Conservation (phyloP, 1,140 invertebrate species). For the Triops cancriformis region DNA sequence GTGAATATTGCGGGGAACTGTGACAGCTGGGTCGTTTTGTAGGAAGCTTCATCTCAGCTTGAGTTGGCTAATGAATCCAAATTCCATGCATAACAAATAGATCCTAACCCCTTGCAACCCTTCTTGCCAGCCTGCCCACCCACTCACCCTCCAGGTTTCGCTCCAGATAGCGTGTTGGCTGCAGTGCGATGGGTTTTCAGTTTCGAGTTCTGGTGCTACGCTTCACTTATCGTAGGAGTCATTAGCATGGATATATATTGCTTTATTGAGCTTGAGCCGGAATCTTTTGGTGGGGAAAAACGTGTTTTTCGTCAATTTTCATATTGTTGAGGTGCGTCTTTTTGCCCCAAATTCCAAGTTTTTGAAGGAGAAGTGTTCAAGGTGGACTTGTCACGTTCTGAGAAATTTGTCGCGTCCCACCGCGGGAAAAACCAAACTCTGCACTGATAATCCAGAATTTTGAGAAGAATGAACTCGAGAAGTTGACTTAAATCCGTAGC, state of each 20-base stretch:
- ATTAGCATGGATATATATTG: not conserved
- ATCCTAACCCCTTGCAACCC: too few species aligned
- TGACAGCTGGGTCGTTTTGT: too few species aligned
- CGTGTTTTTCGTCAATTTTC: not conserved
- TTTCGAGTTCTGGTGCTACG: not conserved
- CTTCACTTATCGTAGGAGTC: not conserved
- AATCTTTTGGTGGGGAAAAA: not conserved
- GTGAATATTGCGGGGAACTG: too few species aligned
- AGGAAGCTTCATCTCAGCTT: not conserved
- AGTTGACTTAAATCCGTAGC: not conserved
- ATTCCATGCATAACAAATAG: conserved; percentile 14
- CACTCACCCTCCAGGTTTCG: not conserved
- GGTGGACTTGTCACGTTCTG: not conserved
- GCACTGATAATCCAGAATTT: not conserved
- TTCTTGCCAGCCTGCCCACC: too few species aligned
- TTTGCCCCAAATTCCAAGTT: not conserved
- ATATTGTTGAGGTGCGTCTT: not conserved
- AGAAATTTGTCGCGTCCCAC: not conserved
- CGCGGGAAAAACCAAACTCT: not conserved
- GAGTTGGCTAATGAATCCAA: conserved; percentile 5
- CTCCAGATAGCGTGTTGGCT: not conserved
- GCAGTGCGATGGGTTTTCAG: not conserved
- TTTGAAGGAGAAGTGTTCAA: not conserved
- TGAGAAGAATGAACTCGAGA: not conserved
- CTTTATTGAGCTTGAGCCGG: not conserved